phyloP scores from a whole-genome alignment of 2,797 vertebrate genomes.

The Leptoclinus maculatus region DNA sequence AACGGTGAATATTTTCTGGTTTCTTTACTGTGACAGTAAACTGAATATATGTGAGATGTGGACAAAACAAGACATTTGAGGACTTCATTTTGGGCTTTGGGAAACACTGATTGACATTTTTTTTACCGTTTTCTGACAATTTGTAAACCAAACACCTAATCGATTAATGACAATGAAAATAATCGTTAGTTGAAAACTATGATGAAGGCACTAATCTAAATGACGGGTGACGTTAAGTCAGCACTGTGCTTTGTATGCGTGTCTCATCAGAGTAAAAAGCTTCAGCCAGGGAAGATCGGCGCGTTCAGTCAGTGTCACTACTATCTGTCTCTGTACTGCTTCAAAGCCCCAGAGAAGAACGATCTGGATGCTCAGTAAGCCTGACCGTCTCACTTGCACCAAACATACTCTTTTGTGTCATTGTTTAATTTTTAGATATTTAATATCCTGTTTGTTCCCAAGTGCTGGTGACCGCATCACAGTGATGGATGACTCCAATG shows the following conservation, averaged over 20 bases:
- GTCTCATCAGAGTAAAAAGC: conserved; percentile 88
- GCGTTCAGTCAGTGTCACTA: conserved; percentile 91
- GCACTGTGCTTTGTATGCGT: conserved; percentile 14
- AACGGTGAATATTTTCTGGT: background rate
- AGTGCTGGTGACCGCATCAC: conserved; percentile 94
- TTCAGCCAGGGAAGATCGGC: conserved; percentile 82
- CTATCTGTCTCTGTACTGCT: conserved; percentile 94
- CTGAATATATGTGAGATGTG: too few relatives aligned
- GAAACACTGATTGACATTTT: too few relatives aligned
- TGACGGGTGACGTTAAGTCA: background rate
- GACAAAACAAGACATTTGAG: too few relatives aligned
- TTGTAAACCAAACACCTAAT: too few relatives aligned
- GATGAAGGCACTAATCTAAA: background rate
- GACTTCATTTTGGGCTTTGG: too few relatives aligned
- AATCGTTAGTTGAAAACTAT: background rate
- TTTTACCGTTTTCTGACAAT: too few relatives aligned
- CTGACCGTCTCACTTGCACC: too few relatives aligned
- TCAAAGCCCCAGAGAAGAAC: conserved; percentile 95
- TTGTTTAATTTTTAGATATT: background rate
- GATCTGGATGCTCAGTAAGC: conserved; percentile 94
- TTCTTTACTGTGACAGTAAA: background rate
- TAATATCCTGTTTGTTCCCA: conserved; percentile 36
- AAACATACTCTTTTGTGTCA: background rate
- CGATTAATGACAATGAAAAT: background rate
- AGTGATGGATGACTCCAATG: conserved; percentile 95